These are phyloP conservation scores for Hirundo rustica DNA, from an alignment of 2,797 vertebrate species.

Conservation along the genomic window DNA sequence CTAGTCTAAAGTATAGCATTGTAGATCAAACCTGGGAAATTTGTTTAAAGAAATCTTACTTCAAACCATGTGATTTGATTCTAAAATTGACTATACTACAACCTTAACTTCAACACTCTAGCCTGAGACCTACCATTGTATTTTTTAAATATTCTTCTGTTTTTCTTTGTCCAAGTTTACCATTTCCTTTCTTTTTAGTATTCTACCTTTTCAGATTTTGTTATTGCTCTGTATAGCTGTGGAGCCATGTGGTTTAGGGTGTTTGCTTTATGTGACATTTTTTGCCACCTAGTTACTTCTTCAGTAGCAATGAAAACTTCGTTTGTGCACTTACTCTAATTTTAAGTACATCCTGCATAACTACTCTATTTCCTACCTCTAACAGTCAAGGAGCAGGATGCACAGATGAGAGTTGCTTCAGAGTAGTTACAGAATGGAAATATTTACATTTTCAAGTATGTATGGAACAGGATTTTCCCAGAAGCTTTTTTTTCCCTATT, in stretches of 20 bases:
- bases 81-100: not conserved
- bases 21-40: not conserved
- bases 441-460: not conserved
- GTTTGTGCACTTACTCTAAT: not conserved
- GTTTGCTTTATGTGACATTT: not conserved
- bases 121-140: not conserved
- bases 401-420: not conserved
- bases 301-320: not conserved
- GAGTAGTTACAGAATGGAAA: not conserved
- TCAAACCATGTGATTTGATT: not conserved
- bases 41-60: not conserved
- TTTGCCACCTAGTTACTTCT: not conserved
- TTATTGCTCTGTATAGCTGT: not conserved
- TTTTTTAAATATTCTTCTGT: not conserved
- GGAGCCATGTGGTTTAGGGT: not conserved
- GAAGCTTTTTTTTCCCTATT: not conserved
- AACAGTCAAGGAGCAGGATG: not conserved
- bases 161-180: not conserved
- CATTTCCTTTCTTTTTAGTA: not conserved
- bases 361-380: not conserved
- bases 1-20: not conserved
- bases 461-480: not conserved
- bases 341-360: not conserved
- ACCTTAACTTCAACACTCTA: not conserved
- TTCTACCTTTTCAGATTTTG: not conserved